Evolutionary conservation across 1,140 invertebrate genomes (phyloP), one percentile per base, ranked within the genome.

Genomic region (Nasonia vitripennis): DNA sequence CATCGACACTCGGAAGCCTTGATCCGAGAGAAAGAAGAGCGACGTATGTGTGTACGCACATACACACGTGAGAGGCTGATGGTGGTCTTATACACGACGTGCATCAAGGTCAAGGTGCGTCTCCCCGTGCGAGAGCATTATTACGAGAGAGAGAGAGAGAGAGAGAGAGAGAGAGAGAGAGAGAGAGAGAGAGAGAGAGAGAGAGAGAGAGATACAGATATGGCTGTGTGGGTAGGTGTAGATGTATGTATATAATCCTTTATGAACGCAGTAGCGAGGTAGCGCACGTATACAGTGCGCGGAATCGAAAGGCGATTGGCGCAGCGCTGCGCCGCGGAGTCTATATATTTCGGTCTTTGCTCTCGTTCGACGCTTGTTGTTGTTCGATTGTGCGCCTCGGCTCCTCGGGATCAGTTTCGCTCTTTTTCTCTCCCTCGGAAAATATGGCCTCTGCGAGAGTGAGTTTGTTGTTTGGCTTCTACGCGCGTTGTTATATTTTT

Each of bases 311-410:
- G 90, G 88, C 81, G 89, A 91, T 91, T 91, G 90, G 88, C 83
- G 70, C 74, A 45, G 86, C 23, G n/a, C 12, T 12, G 73, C 23
- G 48, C 86, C 82, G 83, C 86, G 84, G 83, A 84, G 83, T 87
- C 83, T 91, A 90, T 91, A 91, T 91, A 91, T 89, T 91, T 90
- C 89, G 88, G 86, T 89, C 86, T 88, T 90, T 89, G 83, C 75
- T 78, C 87, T 85, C 75, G 75, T 83, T 86, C 48, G 20, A 10
- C n/a, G 77, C 86, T 89, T 87, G 88, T 90, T 88, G 78, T 78
- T 17, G 80, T 82, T 78, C 87, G 70, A 85, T 80, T 81, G 78
- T 31, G 62, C 68, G 81, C 51, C 41, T 45, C 7, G 41, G 41
- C 41, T 45, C 41, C 41, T 45, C 41, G 41, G 41, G 7, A 45